Base-by-base conservation (phyloP, 2,888 invertebrate species). In the Liodrosophila aerea region DNA sequence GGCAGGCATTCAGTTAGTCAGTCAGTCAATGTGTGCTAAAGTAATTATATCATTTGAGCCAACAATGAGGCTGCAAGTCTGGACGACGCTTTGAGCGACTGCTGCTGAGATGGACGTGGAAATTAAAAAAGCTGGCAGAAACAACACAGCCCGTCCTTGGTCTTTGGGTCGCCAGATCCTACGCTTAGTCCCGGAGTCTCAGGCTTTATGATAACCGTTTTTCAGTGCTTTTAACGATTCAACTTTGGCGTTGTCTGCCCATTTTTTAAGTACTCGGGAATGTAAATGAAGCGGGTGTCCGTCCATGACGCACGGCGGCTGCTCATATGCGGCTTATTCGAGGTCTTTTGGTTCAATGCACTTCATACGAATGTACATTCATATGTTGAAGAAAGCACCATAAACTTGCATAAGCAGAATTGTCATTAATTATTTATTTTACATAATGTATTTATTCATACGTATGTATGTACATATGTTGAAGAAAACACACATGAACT, bases 21-120 rank as follows among this genome's bases (percentile, higher is more conserved):
- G 69, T 47, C 68, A 62, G 73, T 58, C 80, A 64, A 70, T 73
- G 86, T 83, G 65, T 83, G 87, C 85, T 76, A 76, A 83, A 85
- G 87, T 87, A 87, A 87, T 85, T 85, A 85, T 87, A 87, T 85
- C 85, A 86, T 87, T 86, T 83, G 83, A 82, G 84, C 80, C 87
- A 83, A 83, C 82, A 83, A 83, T 83, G 82, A 83, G 87, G 73
- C 78, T 82, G 87, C 85, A 86, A 78, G 80, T 83, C 82, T 76
- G 73, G 41, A 58, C 60, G 73, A 18, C 47, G 78, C 64, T 76
- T 62, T 62, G 73, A 62, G 65, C 74, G 60, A 72, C 65, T 73
- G 65, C 40, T 60, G 65, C 64, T 61, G 64, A 83, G 85, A 82
- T 83, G 87, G 84, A 87, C 87, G 87, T 83, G 78, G 70, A 86